phyloP scores from a whole-genome alignment of 2,888 invertebrate species.

The Elegia similella region DNA sequence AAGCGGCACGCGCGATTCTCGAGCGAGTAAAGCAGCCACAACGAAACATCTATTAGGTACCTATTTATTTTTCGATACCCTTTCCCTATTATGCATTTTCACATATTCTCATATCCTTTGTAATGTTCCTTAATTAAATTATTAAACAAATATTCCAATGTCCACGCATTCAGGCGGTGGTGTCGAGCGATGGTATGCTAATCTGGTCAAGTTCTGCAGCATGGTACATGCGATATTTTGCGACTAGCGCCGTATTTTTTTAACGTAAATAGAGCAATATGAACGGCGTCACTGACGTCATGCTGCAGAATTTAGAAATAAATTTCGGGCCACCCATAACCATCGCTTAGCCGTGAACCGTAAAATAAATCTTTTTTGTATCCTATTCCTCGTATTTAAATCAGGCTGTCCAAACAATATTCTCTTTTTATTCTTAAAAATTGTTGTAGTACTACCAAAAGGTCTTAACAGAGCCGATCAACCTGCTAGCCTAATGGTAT shows the following conservation, averaged over 20 bases:
- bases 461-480: too few species aligned
- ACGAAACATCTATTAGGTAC: slow-evolving; percentile 11
- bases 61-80: slow-evolving; percentile 6
- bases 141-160: not conserved
- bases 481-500: too few species aligned
- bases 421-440: too few species aligned
- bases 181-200: not conserved
- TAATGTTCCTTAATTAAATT: not conserved
- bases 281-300: too few species aligned
- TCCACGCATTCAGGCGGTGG: not conserved
- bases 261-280: too few species aligned
- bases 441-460: too few species aligned
- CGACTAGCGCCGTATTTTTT: too few species aligned
- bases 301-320: too few species aligned
- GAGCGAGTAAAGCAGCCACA: slow-evolving; percentile 9
- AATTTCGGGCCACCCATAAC: not conserved
- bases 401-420: not conserved
- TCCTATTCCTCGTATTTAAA: not conserved
- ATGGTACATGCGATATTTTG: too few species aligned
- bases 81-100: not conserved
- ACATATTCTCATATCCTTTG: not conserved
- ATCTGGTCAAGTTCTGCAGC: too few species aligned
- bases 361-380: not conserved
- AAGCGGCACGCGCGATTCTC: slow-evolving; percentile 3
- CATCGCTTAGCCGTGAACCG: not conserved